A percentile compares a stretch with the other conserved stretches of the same genome.
Conservation (phyloP, 2,888 invertebrate species). For the Polyommatus iphigenia region DNA sequence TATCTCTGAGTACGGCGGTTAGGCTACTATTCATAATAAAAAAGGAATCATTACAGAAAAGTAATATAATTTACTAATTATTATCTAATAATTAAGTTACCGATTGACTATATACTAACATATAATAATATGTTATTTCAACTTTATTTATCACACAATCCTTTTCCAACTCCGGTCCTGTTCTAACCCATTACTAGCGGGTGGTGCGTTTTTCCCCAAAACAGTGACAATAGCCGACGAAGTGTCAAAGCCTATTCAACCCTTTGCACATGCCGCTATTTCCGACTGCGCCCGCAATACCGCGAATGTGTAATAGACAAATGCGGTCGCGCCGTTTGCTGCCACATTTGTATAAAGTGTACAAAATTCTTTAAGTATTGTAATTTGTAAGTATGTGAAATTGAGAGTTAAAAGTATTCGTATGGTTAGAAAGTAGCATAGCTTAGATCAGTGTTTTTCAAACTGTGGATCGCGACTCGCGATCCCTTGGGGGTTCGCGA, state of each 20-base stretch:
- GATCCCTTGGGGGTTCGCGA: no score
- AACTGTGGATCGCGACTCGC: no score
- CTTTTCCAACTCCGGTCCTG: conserved; percentile 50
- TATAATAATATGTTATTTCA: no score
- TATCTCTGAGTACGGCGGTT: no score
- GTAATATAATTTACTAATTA: no score
- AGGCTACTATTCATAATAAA: no score
- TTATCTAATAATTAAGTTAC: no score
- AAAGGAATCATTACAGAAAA: no score
- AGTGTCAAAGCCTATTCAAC: conserved; percentile 68
- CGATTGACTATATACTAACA: no score
- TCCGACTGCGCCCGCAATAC: conserved; percentile 54
- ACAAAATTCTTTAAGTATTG: neutral
- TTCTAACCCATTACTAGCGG: conserved; percentile 54
- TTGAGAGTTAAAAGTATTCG: neutral
- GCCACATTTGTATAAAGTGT: neutral
- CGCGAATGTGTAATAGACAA: conserved; percentile 45
- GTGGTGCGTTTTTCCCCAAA: conserved; percentile 62
- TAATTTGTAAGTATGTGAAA: neutral
- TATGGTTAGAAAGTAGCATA: no score
- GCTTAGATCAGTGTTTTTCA: no score
- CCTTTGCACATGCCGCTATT: conserved; percentile 69
- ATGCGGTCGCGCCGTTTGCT: neutral
- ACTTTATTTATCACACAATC: no score
- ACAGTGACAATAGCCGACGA: conserved; percentile 57